Percentiles rank a stretch among this genome's conserved stretches.
These are phyloP conservation scores for Zelleria hepariella DNA, from an alignment of 2,888 invertebrate species.

Conservation along the genomic window DNA sequence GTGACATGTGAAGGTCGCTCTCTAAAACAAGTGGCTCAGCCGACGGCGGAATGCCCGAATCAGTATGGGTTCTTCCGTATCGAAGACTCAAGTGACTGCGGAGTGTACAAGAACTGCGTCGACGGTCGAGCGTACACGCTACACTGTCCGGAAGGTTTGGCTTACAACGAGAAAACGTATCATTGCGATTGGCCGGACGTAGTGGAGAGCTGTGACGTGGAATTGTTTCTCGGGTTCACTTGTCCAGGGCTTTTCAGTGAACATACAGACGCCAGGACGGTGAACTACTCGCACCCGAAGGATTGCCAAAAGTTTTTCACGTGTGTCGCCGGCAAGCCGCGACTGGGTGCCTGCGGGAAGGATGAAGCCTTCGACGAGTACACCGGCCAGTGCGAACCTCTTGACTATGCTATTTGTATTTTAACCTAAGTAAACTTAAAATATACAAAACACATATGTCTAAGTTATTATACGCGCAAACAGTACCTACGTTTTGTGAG, in stretches of 20 bases:
- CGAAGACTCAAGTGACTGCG: constrained; percentile 55
- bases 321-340: neutral
- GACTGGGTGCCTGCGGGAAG: neutral
- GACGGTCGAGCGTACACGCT: constrained; percentile 63
- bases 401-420: neutral
- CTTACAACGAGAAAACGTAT: constrained; percentile 74
- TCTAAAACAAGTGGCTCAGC: constrained; percentile 52
- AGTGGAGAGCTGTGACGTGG: constrained; percentile 78
- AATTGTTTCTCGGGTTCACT: constrained; percentile 41
- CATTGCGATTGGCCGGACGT: constrained; percentile 84
- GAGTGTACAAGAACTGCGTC: constrained; percentile 73
- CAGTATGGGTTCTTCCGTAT: constrained; percentile 77
- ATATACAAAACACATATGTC: neutral
- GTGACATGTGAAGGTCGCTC: constrained; percentile 76
- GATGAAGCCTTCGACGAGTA: constrained; percentile 5
- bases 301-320: constrained; percentile 2
- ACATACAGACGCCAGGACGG: neutral
- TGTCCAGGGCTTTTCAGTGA: constrained; percentile 1
- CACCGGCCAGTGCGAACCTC: constrained; percentile 4
- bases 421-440: neutral
- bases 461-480: too few relatives aligned
- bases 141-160: constrained; percentile 81
- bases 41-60: constrained; percentile 80
- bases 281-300: neutral
- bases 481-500: too few relatives aligned